Conservation (phyloP, 2,797 vertebrate species). For the Pristis pectinata region DNA sequence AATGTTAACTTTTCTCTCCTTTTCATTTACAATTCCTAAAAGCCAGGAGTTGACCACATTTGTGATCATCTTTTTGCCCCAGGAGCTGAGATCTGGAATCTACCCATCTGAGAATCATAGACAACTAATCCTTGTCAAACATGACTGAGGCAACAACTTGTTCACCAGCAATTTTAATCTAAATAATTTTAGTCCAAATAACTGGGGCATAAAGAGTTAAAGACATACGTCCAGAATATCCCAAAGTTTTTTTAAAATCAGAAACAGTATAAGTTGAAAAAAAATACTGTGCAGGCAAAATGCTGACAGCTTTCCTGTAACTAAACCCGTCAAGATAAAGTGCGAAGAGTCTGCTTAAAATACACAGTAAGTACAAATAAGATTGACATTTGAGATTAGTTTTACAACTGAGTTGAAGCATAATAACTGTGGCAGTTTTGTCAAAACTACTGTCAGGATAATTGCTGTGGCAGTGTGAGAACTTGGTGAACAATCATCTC, state of each 20-base stretch:
- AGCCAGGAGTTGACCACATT: not conserved
- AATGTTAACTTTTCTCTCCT: not conserved
- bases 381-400: slow-evolving; percentile 17
- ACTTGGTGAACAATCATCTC: not conserved
- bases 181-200: not conserved
- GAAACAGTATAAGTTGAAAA: not conserved
- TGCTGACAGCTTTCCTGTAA: not conserved
- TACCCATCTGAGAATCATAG: not conserved
- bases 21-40: not conserved
- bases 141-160: not conserved
- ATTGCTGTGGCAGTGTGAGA: not conserved
- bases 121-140: not conserved
- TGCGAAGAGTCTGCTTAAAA: slow-evolving; percentile 13
- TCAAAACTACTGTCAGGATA: slow-evolving; percentile 15
- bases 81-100: not conserved
- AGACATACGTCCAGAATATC: not conserved
- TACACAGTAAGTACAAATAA: not conserved
- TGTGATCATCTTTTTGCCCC: not conserved
- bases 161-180: not conserved
- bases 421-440: not conserved
- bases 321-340: slow-evolving; percentile 9
- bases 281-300: not conserved
- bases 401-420: not conserved
- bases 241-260: not conserved
- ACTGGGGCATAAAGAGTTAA: not conserved